A percentile compares a stretch with the other conserved stretches of the same genome.
Conservation (phyloP, 2,888 invertebrate species). For the Leucania comma region DNA sequence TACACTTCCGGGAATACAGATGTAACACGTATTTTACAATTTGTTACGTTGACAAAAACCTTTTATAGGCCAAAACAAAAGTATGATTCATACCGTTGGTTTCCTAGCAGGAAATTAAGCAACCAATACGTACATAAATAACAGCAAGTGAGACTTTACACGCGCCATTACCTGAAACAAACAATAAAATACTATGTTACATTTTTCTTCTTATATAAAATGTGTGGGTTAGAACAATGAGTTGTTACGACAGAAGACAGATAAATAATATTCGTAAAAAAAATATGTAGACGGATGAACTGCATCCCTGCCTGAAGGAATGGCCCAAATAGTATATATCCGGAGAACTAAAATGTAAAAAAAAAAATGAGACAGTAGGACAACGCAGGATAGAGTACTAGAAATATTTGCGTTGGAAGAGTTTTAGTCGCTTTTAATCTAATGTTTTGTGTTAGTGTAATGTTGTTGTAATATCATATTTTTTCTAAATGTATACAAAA, state of each 20-base stretch:
- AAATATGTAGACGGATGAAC: not conserved
- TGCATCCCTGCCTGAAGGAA: not conserved
- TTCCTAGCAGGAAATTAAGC: constrained; percentile 76
- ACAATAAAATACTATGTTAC: constrained; percentile 73
- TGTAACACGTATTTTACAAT: not conserved
- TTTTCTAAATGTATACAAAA: too few relatives aligned
- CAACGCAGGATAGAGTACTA: not conserved
- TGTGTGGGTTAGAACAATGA: constrained; percentile 9
- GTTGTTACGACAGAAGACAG: constrained; percentile 2
- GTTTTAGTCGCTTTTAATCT: too few relatives aligned
- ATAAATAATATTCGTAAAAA: not conserved
- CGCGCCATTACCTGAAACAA: constrained; percentile 87
- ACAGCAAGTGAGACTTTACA: constrained; percentile 74
- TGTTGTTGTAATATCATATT: too few relatives aligned
- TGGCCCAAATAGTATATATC: too few relatives aligned
- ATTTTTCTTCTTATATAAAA: constrained; percentile 45
- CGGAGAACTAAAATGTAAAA: too few relatives aligned
- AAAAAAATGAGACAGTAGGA: not conserved
- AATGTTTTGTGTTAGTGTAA: too few relatives aligned
- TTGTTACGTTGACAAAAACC: not conserved
- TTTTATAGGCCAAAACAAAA: constrained; percentile 51
- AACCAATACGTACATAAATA: constrained; percentile 80
- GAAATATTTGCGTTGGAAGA: not conserved
- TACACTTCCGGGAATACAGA: not conserved
- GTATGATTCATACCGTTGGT: constrained; percentile 61